Evolutionary conservation across 2,888 invertebrate genomes (phyloP).

Genomic region (Idaea biselata): DNA sequence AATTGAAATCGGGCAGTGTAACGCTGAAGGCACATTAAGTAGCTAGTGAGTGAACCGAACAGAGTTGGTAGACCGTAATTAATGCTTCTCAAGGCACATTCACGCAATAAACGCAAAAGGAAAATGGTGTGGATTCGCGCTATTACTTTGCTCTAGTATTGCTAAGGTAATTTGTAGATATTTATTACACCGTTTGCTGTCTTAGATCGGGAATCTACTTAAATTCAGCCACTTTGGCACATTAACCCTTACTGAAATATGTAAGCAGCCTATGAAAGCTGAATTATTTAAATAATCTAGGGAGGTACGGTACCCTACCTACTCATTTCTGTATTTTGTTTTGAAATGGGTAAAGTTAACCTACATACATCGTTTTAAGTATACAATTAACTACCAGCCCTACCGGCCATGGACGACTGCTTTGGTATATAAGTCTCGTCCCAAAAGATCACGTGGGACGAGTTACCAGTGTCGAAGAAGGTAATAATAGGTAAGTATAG

Average conservation of each 20-base stretch:
- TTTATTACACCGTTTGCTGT: conserved; percentile 11
- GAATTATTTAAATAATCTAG: neutral
- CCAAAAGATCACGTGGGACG: no score
- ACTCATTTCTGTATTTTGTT: no score
- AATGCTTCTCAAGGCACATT: conserved; percentile 41
- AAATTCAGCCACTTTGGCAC: conserved; percentile 2
- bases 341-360: no score
- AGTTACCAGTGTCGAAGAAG: no score
- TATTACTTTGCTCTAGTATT: conserved; percentile 34
- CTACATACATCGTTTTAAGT: no score
- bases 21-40: conserved; percentile 23
- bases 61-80: conserved; percentile 44
- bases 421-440: no score
- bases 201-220: conserved; percentile 1
- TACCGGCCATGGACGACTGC: no score
- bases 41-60: conserved; percentile 35
- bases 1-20: conserved; percentile 51
- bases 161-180: conserved; percentile 19
- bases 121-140: conserved; percentile 45
- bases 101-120: conserved; percentile 46
- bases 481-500: no score
- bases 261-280: neutral
- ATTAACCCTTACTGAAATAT: conserved; percentile 7
- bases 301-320: neutral
- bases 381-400: no score